Evolutionary conservation across 2,797 vertebrate species (phyloP).

Genomic region (Pelobates cultripes): DNA sequence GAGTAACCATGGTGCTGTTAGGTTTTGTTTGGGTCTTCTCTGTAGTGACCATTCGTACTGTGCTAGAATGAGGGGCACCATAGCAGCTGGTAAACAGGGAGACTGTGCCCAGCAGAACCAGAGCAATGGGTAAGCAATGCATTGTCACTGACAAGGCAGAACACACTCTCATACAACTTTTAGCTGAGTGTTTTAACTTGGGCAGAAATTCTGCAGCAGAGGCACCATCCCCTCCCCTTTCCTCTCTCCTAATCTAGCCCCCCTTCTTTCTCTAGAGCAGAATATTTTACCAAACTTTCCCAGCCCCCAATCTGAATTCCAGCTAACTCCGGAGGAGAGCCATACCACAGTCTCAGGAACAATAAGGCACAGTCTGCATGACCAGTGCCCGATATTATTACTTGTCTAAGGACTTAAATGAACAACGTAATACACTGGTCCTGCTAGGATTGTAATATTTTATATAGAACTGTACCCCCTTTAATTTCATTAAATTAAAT

Average conservation of each 20-base stretch:
- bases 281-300: constrained; percentile 21
- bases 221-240: constrained; percentile 9
- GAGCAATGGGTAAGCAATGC: neutral
- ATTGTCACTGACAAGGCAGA: constrained; percentile 2
- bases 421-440: neutral
- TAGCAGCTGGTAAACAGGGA: neutral
- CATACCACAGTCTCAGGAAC: constrained; percentile 4
- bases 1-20: constrained; percentile 17
- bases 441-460: too few relatives aligned
- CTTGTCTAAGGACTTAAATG: too few relatives aligned
- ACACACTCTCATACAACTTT: neutral
- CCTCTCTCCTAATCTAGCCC: constrained; percentile 6
- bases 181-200: neutral
- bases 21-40: neutral
- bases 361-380: neutral
- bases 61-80: constrained; percentile 20
- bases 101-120: constrained; percentile 6
- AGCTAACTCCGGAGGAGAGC: constrained; percentile 14
- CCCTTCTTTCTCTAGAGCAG: neutral
- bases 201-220: constrained; percentile 4
- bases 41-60: constrained; percentile 16
- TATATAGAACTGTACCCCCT: too few relatives aligned
- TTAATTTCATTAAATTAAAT: neutral
- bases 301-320: constrained; percentile 46
- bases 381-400: neutral